Evolutionary conservation across 2,113 vertebrate genomes (phyloP), one percentile per base, ranked within the genome.

Genomic region (Tachycineta bicolor): DNA sequence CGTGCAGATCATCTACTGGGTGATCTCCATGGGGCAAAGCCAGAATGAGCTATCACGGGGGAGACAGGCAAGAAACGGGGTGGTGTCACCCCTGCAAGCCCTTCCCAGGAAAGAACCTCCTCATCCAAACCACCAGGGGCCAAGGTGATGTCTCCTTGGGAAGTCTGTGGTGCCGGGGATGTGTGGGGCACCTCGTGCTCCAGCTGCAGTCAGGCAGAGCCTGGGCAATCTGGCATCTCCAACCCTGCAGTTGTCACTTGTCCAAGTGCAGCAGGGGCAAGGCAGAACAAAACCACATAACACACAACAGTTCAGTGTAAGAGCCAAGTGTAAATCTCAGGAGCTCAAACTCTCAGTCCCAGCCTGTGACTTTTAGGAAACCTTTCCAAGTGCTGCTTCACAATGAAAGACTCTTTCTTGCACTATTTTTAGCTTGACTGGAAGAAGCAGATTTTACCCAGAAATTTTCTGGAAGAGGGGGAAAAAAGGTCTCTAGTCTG

Each of bases 81-180:
- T 28, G 69, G 5, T 29, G 43, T 17, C 31, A 33, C 4, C 23
- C 29, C 60, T 69, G 50, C 60, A 60, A 62, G 23, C 33, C 11
- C 10, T 87, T 16, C 19, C 21, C 2, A 5, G 44, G 39, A 44
- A 75, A 70, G 11, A 33, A 6, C 5, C 9, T 46, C 7, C 28
- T 59, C 15, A 43, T 44, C 43, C 28, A n/a, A 67, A 21, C 10
- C 21, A 5, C 16, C n/a, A 28, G 9, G 11, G 29, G 5, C 21
- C 20, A 34, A 31, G 22, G 8, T 0, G 4, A 28, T 52, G n/a
- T 11, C 28, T 56, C 15, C 12, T 10, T 64, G 1, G 0, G 4
- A 12, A 53, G 11, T 14, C 46, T 34, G 19, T 25, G 55, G 11
- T 55, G 44, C 39, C 1, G 1, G n/a, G 23, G 20, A 4, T 65